These are phyloP conservation scores for Corythoichthys haematopterus DNA, from an alignment of 2,113 vertebrate species.

Conservation along the genomic window DNA sequence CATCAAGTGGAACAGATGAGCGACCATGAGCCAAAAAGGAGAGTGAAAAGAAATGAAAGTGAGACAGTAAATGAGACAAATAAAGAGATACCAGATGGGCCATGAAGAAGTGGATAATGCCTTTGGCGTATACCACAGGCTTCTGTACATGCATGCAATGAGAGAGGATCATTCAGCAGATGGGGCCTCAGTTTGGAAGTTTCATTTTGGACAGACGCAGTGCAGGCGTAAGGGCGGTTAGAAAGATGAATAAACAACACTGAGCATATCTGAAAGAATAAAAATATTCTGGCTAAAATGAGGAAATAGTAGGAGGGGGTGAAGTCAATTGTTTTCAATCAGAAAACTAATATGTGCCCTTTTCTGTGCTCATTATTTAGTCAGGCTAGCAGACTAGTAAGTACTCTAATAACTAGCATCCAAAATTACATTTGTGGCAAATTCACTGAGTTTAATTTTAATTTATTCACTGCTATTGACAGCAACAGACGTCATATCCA, in stretches of 20 bases:
- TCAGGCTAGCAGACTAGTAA: slow-evolving; percentile 43
- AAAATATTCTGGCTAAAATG: slow-evolving; percentile 31
- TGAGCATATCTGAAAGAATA: slow-evolving; percentile 58
- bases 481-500: too few species aligned
- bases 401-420: slow-evolving; percentile 54
- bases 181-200: slow-evolving; percentile 63
- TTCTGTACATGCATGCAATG: slow-evolving; percentile 58
- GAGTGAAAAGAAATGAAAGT: slow-evolving; percentile 51
- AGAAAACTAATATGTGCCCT: slow-evolving; percentile 55
- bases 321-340: slow-evolving; percentile 49
- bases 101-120: slow-evolving; percentile 63
- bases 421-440: slow-evolving; percentile 43
- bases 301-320: slow-evolving; percentile 19
- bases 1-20: slow-evolving; percentile 40
- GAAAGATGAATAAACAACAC: slow-evolving; percentile 60
- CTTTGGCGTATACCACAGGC: slow-evolving; percentile 55
- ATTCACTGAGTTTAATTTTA: not conserved
- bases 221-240: slow-evolving; percentile 50
- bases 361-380: slow-evolving; percentile 62
- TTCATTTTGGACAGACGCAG: slow-evolving; percentile 59
- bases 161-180: slow-evolving; percentile 65
- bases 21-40: slow-evolving; percentile 24
- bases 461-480: too few species aligned
- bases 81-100: slow-evolving; percentile 68
- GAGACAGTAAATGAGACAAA: slow-evolving; percentile 53